A percentile compares a stretch with the other conserved stretches of the same genome.
Conservation (phyloP, 2,113 vertebrate species). For the Grammomys dolichurus region DNA sequence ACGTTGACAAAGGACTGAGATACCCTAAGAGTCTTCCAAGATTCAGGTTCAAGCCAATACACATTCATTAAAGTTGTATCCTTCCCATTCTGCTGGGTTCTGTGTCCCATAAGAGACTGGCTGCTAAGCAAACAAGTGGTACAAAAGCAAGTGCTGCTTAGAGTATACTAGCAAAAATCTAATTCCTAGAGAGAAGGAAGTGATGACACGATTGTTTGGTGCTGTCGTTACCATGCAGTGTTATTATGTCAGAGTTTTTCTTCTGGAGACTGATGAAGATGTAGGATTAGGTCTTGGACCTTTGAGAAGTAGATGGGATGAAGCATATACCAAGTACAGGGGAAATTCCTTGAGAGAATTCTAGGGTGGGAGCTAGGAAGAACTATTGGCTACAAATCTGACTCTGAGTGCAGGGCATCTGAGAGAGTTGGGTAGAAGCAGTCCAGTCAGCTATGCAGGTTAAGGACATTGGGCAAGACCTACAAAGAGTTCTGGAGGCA, state of each 20-base stretch:
- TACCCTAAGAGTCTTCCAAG: not conserved
- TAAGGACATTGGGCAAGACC: not conserved
- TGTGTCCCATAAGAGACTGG: not conserved
- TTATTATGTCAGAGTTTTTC: not conserved
- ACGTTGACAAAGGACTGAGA: not conserved
- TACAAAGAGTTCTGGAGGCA: not conserved
- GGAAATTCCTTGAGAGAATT: not conserved
- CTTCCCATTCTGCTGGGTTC: not conserved
- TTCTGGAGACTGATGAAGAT: not conserved
- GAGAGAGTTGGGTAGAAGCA: not conserved
- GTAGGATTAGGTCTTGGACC: not conserved
- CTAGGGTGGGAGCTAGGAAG: not conserved
- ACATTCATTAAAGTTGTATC: not conserved
- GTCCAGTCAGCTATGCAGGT: not conserved
- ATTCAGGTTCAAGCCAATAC: not conserved
- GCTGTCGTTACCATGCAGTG: not conserved
- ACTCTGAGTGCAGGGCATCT: not conserved
- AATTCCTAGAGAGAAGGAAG: not conserved
- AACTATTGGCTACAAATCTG: not conserved
- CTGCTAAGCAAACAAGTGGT: not conserved
- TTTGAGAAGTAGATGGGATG: not conserved
- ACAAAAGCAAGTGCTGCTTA: not conserved
- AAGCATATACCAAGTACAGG: not conserved
- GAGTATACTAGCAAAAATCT: not conserved
- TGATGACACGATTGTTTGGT: not conserved